phyloP scores from a whole-genome alignment of 64 coral and sea anemone genomes.

The Stichodactyla helianthus region DNA sequence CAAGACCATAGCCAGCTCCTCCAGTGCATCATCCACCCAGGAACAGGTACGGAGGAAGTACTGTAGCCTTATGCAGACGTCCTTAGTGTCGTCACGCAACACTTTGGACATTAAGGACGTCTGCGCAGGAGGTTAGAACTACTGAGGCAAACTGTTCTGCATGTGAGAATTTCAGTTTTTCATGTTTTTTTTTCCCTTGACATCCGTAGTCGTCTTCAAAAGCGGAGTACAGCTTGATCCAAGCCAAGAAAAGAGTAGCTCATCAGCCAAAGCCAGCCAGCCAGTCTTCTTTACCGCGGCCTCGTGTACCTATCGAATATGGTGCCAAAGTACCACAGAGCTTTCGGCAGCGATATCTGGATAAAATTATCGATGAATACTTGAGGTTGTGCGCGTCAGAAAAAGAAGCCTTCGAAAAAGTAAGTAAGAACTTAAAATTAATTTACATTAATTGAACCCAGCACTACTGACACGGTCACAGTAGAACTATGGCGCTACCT shows the following conservation, averaged over 20 bases:
- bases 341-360: conserved; percentile 80
- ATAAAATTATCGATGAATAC: conserved; percentile 92
- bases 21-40: conserved; percentile 14
- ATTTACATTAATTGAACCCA: not conserved
- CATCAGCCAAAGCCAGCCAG: conserved; percentile 59
- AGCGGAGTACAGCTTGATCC: not conserved
- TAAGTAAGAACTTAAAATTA: conserved; percentile 21
- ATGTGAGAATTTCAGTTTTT: not conserved
- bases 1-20: conserved; percentile 25
- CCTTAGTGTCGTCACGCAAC: too few species aligned
- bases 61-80: not conserved
- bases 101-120: too few species aligned
- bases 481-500: too few species aligned
- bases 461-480: too few species aligned
- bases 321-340: conserved; percentile 91
- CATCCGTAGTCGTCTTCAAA: not conserved
- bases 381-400: conserved; percentile 55
- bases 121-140: too few species aligned
- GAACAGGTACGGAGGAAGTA: not conserved
- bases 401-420: conserved; percentile 90
- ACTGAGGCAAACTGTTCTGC: too few species aligned
- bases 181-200: not conserved
- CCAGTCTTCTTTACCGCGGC: conserved; percentile 40
- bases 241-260: conserved; percentile 63
- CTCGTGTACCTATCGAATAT: conserved; percentile 84